These are phyloP conservation scores for Gallinago stenura DNA, from an alignment of 2,797 vertebrate genomes.

Conservation along the genomic window DNA sequence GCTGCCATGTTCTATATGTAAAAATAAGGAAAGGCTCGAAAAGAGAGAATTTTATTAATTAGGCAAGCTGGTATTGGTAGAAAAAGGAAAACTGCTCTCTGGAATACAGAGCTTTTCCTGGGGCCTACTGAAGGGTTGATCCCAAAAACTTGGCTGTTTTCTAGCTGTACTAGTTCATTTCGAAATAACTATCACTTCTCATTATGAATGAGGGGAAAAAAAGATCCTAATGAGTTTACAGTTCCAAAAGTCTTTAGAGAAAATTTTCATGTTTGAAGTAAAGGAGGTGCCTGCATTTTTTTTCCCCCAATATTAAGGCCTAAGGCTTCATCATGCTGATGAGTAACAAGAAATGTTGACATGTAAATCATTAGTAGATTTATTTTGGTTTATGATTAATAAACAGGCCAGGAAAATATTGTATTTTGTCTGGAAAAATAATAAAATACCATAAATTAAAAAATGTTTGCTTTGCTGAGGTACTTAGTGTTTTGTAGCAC, in stretches of 20 bases:
- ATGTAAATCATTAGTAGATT: background rate
- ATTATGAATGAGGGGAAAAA: background rate
- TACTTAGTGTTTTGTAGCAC: slow-evolving; percentile 4
- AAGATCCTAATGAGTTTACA: background rate
- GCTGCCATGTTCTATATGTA: background rate
- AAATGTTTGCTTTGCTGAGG: slow-evolving; percentile 17
- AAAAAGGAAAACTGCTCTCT: background rate
- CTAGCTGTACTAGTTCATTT: background rate
- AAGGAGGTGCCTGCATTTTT: background rate
- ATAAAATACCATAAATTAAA: background rate
- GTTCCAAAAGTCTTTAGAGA: background rate
- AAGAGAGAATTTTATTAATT: background rate
- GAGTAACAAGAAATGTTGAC: background rate
- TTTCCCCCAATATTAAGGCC: background rate
- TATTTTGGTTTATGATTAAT: slow-evolving; percentile 22
- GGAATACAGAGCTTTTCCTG: background rate
- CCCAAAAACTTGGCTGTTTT: background rate
- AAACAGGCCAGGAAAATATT: background rate
- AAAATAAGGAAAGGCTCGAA: background rate
- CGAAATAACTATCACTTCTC: background rate
- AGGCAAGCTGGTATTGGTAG: background rate
- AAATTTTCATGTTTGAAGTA: background rate
- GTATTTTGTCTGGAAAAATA: background rate
- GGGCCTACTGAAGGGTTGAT: background rate
- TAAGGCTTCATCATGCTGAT: background rate